Evolutionary conservation across 2,113 vertebrate genomes (phyloP).

Genomic region (Phylloscopus trochilus): DNA sequence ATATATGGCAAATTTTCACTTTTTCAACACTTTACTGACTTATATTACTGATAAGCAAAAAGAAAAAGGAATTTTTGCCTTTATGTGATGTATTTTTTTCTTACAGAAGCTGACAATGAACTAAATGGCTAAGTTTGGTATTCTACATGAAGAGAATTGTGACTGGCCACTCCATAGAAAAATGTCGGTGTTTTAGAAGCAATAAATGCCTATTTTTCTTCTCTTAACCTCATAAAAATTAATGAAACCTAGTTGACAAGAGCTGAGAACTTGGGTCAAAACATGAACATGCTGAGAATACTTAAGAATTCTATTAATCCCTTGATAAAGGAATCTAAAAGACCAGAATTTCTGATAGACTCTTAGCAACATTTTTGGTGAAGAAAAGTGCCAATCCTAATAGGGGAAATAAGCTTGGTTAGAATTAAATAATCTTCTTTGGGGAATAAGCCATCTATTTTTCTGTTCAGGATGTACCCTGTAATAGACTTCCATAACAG

Average conservation of each 20-base stretch:
- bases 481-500: neutral
- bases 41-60: neutral
- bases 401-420: fast-evolving
- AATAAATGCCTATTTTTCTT: neutral
- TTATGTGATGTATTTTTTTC: neutral
- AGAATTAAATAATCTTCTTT: neutral
- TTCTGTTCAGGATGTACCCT: neutral
- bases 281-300: neutral
- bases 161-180: neutral
- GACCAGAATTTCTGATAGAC: neutral
- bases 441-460: neutral
- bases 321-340: neutral
- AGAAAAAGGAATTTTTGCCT: neutral
- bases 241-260: neutral
- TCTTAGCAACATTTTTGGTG: neutral
- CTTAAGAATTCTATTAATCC: neutral
- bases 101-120: neutral
- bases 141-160: neutral
- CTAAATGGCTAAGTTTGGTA: neutral
- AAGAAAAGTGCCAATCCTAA: neutral
- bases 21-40: neutral
- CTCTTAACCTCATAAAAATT: neutral
- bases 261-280: neutral
- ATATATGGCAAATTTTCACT: neutral
- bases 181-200: neutral